Percentiles rank a stretch among this genome's conserved stretches.
Evolutionary conservation across 2,797 vertebrate species (phyloP).

Genomic region (Enteromius afrohamiltoni): DNA sequence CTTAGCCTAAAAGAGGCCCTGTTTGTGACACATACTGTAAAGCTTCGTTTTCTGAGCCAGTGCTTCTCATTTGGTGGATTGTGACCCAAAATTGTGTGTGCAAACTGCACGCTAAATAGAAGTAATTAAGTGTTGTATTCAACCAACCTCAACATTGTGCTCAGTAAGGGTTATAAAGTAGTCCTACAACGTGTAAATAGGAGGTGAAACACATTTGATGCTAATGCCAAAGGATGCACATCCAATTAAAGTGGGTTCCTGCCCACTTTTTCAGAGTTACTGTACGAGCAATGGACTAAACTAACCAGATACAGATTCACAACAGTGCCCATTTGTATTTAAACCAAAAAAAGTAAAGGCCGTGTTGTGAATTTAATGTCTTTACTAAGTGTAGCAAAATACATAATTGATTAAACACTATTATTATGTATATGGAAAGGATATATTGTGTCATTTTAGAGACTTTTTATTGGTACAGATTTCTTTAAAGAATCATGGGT

Average conservation of each 20-base stretch:
- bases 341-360: background rate
- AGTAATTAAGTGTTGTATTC: background rate
- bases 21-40: background rate
- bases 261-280: background rate
- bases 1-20: no score
- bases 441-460: background rate
- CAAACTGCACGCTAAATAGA: background rate
- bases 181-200: background rate
- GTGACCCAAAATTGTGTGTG: background rate
- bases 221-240: background rate
- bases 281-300: background rate
- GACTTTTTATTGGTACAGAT: background rate
- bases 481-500: background rate
- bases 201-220: background rate
- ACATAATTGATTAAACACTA: background rate
- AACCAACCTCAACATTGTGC: background rate
- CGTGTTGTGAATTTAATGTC: background rate
- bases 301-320: background rate
- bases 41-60: background rate
- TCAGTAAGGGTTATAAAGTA: background rate
- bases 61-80: background rate
- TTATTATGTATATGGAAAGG: background rate
- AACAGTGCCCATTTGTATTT: background rate
- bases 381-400: background rate
- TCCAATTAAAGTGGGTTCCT: background rate